These are phyloP conservation scores for Leptogaster cylindrica DNA, from an alignment of 2,888 invertebrate species.

Conservation along the genomic window DNA sequence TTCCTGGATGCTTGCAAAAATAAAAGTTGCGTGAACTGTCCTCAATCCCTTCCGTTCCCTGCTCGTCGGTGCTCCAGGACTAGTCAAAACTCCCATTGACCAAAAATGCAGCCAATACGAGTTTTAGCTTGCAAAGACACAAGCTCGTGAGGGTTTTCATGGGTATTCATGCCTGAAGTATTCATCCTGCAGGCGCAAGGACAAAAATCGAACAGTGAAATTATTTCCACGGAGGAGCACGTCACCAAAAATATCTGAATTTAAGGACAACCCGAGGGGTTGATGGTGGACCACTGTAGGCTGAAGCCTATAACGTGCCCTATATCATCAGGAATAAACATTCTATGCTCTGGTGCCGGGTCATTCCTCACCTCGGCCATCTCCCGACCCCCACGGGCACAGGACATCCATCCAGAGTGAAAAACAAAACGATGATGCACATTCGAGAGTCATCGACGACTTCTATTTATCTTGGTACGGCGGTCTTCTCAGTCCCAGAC, in stretches of 20 bases:
- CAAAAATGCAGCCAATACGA: too few relatives aligned
- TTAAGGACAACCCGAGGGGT: slow-evolving; percentile 15
- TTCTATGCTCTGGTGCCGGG: not conserved
- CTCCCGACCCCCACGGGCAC: not conserved
- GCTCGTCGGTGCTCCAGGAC: too few relatives aligned
- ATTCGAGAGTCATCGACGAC: slow-evolving; percentile 24
- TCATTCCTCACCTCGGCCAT: not conserved
- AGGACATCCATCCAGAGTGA: slow-evolving; percentile 16
- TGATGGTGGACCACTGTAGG: slow-evolving; percentile 2
- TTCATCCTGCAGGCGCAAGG: too few relatives aligned
- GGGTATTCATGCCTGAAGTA: too few relatives aligned
- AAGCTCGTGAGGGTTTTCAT: too few relatives aligned
- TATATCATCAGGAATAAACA: slow-evolving; percentile 6
- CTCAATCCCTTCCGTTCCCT: too few relatives aligned
- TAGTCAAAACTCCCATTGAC: too few relatives aligned
- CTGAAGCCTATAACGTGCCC: slow-evolving; percentile 22
- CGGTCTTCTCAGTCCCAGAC: slow-evolving; percentile 29
- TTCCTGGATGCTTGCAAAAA: too few relatives aligned
- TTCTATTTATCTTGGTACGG: slow-evolving; percentile 39
- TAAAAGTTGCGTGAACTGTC: too few relatives aligned
- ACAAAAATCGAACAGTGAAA: slow-evolving; percentile 19
- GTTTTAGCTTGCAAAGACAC: too few relatives aligned
- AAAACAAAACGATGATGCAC: slow-evolving; percentile 33
- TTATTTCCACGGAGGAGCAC: slow-evolving; percentile 30
- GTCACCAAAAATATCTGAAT: slow-evolving; percentile 28